Evolutionary conservation across 2,797 vertebrate genomes (phyloP).

Genomic region (Gobionotothen gibberifrons): DNA sequence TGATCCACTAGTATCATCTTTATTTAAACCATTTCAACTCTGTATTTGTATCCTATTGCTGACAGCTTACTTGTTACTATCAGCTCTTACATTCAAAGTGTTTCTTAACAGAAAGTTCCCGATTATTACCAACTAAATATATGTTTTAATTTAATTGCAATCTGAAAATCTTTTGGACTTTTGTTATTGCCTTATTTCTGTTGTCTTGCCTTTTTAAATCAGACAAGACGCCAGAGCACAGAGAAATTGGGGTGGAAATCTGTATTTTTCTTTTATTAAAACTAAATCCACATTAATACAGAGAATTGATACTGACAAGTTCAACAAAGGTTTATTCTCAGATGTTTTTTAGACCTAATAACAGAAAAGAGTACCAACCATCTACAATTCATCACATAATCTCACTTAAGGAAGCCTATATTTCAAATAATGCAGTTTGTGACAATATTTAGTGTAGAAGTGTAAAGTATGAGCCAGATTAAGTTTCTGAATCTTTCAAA

Average conservation of each 20-base stretch:
- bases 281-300: too few relatives aligned
- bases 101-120: neutral
- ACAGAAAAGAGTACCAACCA: neutral
- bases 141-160: neutral
- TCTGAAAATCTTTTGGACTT: neutral
- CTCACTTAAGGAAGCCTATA: neutral
- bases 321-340: neutral
- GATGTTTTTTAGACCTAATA: neutral
- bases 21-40: too few relatives aligned
- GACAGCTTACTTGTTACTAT: neutral
- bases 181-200: too few relatives aligned
- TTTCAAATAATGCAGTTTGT: neutral
- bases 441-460: neutral
- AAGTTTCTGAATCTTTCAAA: constrained; percentile 28
- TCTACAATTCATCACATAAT: neutral
- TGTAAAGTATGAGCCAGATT: neutral
- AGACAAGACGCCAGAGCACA: neutral
- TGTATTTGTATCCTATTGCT: too few relatives aligned
- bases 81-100: neutral
- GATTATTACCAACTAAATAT: neutral
- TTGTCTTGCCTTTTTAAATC: too few relatives aligned
- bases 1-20: too few relatives aligned
- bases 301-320: too few relatives aligned
- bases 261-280: neutral
- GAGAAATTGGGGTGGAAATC: neutral